Conservation (phyloP, 2,888 invertebrate genomes). For the Elmis aenea region DNA sequence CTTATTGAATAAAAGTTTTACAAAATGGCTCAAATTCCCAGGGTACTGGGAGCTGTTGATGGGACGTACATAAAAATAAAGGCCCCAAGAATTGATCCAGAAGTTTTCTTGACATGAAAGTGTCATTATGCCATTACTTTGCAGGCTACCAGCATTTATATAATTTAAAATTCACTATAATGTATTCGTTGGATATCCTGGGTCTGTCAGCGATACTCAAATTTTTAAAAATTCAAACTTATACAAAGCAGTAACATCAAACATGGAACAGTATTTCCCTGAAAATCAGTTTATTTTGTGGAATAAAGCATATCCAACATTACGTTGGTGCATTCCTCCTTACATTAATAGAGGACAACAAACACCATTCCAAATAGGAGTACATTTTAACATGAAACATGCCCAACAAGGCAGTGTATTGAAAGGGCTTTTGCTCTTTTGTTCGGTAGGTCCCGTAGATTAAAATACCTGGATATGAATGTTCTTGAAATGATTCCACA, state of each 20-base stretch:
- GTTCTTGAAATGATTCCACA: no score
- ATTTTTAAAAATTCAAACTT: slow-evolving; percentile 25
- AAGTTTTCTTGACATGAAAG: no score
- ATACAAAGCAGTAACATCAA: slow-evolving; percentile 9
- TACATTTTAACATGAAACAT: no score
- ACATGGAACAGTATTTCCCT: slow-evolving; percentile 12
- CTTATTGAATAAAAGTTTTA: slow-evolving; percentile 1
- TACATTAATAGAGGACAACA: slow-evolving; percentile 19
- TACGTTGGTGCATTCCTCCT: slow-evolving; percentile 22
- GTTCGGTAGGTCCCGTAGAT: no score
- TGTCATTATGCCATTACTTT: no score
- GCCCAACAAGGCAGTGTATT: no score
- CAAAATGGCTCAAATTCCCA: background rate
- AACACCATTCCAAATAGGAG: no score
- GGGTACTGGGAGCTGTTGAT: slow-evolving; percentile 3
- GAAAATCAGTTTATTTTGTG: slow-evolving; percentile 23
- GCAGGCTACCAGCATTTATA: no score
- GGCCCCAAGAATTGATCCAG: no score
- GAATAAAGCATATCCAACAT: slow-evolving; percentile 27
- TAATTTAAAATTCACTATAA: slow-evolving; percentile 14
- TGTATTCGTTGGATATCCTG: slow-evolving; percentile 16
- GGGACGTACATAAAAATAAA: no score
- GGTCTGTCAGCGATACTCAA: slow-evolving; percentile 17
- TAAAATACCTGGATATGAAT: no score
- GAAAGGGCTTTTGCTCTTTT: no score